phyloP scores from a whole-genome alignment of 2,797 vertebrate genomes.

The Anisognathus igniventris region DNA sequence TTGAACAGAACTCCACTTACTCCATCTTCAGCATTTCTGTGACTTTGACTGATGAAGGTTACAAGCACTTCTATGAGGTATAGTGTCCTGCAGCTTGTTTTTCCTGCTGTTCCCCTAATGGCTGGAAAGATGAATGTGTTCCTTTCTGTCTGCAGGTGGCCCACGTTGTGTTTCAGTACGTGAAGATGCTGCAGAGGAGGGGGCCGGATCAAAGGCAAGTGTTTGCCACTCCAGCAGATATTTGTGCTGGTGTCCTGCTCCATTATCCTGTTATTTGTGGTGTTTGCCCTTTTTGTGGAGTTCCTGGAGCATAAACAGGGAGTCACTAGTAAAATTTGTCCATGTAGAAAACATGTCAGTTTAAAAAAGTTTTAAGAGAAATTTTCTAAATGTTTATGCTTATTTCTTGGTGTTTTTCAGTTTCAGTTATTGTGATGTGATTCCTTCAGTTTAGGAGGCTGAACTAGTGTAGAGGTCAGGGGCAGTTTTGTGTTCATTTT shows the following conservation, averaged over 20 bases:
- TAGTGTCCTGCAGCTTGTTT: not conserved
- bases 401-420: not conserved
- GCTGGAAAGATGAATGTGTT: not conserved
- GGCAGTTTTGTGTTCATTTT: not conserved
- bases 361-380: not conserved
- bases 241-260: not conserved
- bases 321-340: not conserved
- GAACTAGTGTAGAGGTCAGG: not conserved
- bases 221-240: not conserved
- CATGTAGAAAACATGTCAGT: not conserved
- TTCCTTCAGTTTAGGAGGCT: not conserved
- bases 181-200: constrained; percentile 92
- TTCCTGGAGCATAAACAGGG: not conserved
- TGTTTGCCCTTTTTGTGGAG: not conserved
- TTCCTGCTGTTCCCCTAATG: not conserved
- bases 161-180: constrained; percentile 92
- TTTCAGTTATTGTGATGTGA: not conserved
- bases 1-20: constrained; percentile 94
- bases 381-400: not conserved
- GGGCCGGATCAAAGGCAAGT: constrained; percentile 90
- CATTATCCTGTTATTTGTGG: not conserved
- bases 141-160: constrained; percentile 80
- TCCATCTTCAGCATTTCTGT: constrained; percentile 94
- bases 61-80: constrained; percentile 91
- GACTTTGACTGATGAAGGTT: constrained; percentile 90